These are phyloP conservation scores for Panopea generosa DNA, from an alignment of 2,888 invertebrate species.

Conservation along the genomic window DNA sequence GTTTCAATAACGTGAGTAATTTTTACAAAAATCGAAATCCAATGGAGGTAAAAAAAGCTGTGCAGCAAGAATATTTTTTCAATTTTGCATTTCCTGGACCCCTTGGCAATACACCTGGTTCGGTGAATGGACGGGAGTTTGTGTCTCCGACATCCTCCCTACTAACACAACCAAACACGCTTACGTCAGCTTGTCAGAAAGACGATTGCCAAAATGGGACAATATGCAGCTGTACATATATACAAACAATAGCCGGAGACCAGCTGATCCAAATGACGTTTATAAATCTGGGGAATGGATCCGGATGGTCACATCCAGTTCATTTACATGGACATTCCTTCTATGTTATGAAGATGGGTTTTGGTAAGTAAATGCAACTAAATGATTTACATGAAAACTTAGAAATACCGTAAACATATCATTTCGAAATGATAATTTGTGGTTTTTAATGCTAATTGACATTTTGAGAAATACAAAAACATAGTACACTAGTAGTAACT, in stretches of 20 bases:
- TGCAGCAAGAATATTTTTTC: constrained; percentile 51
- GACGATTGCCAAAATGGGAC: constrained; percentile 22
- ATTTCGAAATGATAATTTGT: no score
- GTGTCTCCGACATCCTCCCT: constrained; percentile 39
- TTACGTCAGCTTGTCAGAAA: constrained; percentile 20
- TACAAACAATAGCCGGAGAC: constrained; percentile 15
- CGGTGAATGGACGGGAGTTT: constrained; percentile 64
- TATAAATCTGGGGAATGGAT: constrained; percentile 63
- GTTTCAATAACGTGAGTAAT: constrained; percentile 42
- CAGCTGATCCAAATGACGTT: constrained; percentile 67
- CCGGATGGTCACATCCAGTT: constrained; percentile 71
- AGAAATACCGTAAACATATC: no score
- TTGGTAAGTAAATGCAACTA: constrained; percentile 12
- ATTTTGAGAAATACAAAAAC: no score
- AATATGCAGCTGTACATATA: constrained; percentile 67
- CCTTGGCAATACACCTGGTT: constrained; percentile 53
- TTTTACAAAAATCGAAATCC: constrained; percentile 19
- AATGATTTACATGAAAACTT: no score
- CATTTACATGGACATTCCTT: constrained; percentile 78
- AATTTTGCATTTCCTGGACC: constrained; percentile 70
- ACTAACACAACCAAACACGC: constrained; percentile 39
- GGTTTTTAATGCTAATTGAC: no score
- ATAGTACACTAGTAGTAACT: no score
- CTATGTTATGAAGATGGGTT: constrained; percentile 67
- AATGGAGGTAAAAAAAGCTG: not conserved